A percentile compares a stretch with the other conserved stretches of the same genome.
Evolutionary conservation across 2,113 vertebrate genomes (phyloP).

Genomic region (Brevimyrus niger): DNA sequence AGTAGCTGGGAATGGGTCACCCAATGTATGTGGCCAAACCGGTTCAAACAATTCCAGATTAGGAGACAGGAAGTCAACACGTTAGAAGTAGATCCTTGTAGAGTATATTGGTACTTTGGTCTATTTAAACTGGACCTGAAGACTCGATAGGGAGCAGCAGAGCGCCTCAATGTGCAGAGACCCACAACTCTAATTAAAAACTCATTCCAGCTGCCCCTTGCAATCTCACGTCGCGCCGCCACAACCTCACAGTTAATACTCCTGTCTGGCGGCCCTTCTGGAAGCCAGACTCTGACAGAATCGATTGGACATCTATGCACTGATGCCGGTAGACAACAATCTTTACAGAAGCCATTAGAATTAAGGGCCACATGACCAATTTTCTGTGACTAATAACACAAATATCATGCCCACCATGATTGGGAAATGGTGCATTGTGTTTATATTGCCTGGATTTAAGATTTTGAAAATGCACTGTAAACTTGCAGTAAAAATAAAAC

Average conservation of each 20-base stretch:
- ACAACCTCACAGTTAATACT: not conserved
- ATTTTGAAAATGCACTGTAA: not conserved
- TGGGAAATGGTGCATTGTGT: not conserved
- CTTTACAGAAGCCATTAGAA: not conserved
- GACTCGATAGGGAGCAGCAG: not conserved
- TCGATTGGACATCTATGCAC: not conserved
- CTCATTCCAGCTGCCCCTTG: not conserved
- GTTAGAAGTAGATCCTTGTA: not conserved
- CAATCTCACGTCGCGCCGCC: not conserved
- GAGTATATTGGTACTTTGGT: not conserved
- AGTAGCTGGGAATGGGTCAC: not conserved
- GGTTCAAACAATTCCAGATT: not conserved
- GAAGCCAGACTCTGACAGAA: not conserved
- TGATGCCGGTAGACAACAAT: not conserved
- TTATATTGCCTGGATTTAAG: not conserved
- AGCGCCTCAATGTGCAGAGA: not conserved
- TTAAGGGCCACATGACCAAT: not conserved
- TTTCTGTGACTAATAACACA: not conserved
- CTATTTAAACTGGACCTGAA: conserved; percentile 3
- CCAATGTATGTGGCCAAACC: not conserved
- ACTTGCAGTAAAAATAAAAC: not conserved
- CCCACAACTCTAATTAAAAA: conserved; percentile 3
- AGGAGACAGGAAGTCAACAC: not conserved
- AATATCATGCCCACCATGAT: not conserved
- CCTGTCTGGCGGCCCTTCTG: not conserved